A percentile compares a stretch with the other conserved stretches of the same genome.
These are phyloP conservation scores for Jaculus jaculus DNA, from an alignment of 2,113 vertebrate genomes.

Conservation along the genomic window DNA sequence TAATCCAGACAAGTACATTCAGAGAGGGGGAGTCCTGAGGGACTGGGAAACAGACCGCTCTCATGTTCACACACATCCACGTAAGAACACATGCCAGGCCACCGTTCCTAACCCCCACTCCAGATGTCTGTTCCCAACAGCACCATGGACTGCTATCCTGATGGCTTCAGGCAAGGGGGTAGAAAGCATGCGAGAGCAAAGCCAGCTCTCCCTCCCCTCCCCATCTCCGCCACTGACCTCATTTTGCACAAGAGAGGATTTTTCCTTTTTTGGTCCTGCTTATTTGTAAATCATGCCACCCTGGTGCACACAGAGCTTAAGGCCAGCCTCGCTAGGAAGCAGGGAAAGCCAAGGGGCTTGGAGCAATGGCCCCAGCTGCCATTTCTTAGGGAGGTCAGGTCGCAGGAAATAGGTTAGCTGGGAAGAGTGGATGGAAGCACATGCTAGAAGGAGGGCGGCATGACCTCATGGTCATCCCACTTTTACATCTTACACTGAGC, in stretches of 20 bases:
- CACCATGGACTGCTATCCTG: neutral
- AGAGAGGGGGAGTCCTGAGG: slow-evolving; percentile 11
- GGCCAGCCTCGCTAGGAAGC: neutral
- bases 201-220: slow-evolving; percentile 17
- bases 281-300: slow-evolving; percentile 67
- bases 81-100: rapidly evolving
- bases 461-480: neutral
- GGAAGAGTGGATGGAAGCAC: neutral
- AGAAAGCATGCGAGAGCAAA: slow-evolving; percentile 45
- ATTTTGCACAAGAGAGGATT: slow-evolving; percentile 59
- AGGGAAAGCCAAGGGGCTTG: neutral
- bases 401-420: neutral
- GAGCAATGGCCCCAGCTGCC: neutral
- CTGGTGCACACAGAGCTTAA: slow-evolving; percentile 51
- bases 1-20: slow-evolving; percentile 74
- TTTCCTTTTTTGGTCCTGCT: slow-evolving; percentile 49
- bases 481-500: neutral
- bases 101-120: neutral
- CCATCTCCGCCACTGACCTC: slow-evolving; percentile 63
- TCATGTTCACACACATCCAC: neutral
- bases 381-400: neutral
- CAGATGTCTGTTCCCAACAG: slow-evolving; percentile 53
- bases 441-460: neutral
- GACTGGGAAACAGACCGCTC: neutral
- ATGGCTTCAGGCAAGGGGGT: slow-evolving; percentile 18